These are phyloP conservation scores for Micromys minutus DNA, from an alignment of 2,113 vertebrate species.

Conservation along the genomic window DNA sequence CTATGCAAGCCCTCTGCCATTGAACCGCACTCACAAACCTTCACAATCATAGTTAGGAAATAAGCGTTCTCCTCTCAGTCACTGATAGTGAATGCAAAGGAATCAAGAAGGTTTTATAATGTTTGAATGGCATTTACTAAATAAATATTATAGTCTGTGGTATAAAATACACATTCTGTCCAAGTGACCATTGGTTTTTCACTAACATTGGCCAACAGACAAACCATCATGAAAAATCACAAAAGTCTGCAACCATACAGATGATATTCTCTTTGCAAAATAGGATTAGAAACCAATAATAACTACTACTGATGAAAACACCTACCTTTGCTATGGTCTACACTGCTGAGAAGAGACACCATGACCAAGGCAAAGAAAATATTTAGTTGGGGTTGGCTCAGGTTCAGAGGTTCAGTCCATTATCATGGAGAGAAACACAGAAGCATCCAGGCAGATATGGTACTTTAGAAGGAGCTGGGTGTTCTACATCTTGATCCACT, in stretches of 20 bases:
- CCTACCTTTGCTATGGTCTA: too few species aligned
- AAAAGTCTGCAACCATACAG: neutral
- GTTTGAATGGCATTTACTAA: neutral
- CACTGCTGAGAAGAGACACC: too few species aligned
- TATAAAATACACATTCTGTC: neutral
- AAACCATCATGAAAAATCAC: neutral
- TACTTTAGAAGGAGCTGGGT: too few species aligned
- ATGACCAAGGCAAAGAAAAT: too few species aligned
- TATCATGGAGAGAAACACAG: too few species aligned
- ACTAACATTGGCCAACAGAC: neutral
- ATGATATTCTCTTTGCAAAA: neutral
- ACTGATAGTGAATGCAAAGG: neutral
- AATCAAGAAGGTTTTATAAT: neutral
- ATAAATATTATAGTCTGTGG: neutral
- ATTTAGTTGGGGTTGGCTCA: too few species aligned
- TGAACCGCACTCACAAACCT: neutral
- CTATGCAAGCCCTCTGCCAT: neutral
- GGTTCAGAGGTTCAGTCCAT: too few species aligned
- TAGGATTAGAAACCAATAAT: neutral
- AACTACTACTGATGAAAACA: neutral
- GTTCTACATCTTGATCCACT: too few species aligned
- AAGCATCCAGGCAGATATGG: too few species aligned
- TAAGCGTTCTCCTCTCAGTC: neutral
- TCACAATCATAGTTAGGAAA: neutral
- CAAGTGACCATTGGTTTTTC: neutral